Base-by-base conservation (phyloP, 2,797 vertebrate species). In the Tamandua tetradactyla region DNA sequence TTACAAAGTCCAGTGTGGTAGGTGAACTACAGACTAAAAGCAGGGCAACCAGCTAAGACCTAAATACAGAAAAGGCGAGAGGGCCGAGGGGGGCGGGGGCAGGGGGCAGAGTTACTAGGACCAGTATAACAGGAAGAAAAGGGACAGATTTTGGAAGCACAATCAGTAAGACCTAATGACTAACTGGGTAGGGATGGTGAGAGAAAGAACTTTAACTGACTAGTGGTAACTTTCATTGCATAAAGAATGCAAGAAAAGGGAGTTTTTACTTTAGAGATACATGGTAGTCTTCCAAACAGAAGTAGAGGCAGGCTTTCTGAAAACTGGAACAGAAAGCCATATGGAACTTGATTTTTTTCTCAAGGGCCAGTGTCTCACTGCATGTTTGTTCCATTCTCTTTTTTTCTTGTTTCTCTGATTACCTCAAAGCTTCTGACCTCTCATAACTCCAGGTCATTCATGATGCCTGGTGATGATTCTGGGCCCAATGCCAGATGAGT, bases 401-500 rank as follows among this genome's bases (percentile, higher is more conserved):
- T 44, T 78, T 78, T 75, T 86, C 42, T 40, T 49, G 42, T 66
- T 49, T 83, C 20, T 47, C 68, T 59, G 30, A 35, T 55, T 80
- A 75, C 49, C 90, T 55, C 44, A 72, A 49, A 75, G 68, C 96
- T 76, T 88, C 78, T 93, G 92, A 91, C 66, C 25, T 18, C 64
- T 81, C 76, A 32, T 57, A 94, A 74, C 20, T 87, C 55, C 20
- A 92, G 55, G 59, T 69, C 30, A 89, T 55, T 88, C 12, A 62
- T 11, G 20, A 66, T 25, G 37, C 12, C 78, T 40, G 8, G 55
- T 44, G 7, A 32, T 64, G 89, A 23, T 12, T 91, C 37, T 84
- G 52, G 35, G 69, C 32, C 61, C 61, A 96, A 25, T 47, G 69
- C 25, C 35, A 75, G 13, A 15, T 66, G 42, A 44, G 47, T 64